Base-by-base conservation (phyloP, 2,113 vertebrate species). In the Myotis yumanensis region DNA sequence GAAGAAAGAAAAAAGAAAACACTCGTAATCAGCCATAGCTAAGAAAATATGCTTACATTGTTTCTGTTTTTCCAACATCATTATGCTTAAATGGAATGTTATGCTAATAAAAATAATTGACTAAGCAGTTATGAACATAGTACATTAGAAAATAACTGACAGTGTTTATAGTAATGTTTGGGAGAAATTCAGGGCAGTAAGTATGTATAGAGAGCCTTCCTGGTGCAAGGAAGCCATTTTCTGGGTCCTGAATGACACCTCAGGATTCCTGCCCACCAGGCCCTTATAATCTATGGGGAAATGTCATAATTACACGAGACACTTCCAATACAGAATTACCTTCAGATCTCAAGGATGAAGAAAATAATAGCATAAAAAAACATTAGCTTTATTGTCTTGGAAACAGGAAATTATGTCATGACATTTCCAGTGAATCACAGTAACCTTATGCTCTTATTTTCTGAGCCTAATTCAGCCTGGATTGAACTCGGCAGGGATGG, bases 21-120 rank as follows among this genome's bases (percentile, higher is more conserved):
- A 76, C 17, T 81, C 2, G 15, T 23, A 93, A 91, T 51, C 68
- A 82, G 22, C 37, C 73, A 48, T 1, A 10, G 91, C 76, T 76
- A 4, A 37, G 79, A 95, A 96, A 71, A 86, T 81, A 89, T 92
- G 46, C 59, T 96, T 73, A 87, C 17, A 2, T 25, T 89, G 86
- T 68, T 94, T 88, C 3, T 23, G 57, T 77, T 96, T 94, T 92
- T 72, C 75, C 92, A 97, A 17, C 52, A 86, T 57, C 93, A 94
- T 96, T 95, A 90, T 89, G 89, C 52, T 92, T 96, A 77, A 68
- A 89, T 83, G 14, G 30, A 90, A 86, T 32, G 54, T 15, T 2
- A 89, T 62, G 84, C 90, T 93, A 90, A 25, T 57, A 12, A 89
- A 91, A 97, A 93, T 64, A 95, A 95, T 81, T 76, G 30, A 48